Percentiles rank a stretch among this genome's conserved stretches.
These are phyloP conservation scores for Nylanderia fulva DNA, from an alignment of 1,140 invertebrate species.

Conservation along the genomic window DNA sequence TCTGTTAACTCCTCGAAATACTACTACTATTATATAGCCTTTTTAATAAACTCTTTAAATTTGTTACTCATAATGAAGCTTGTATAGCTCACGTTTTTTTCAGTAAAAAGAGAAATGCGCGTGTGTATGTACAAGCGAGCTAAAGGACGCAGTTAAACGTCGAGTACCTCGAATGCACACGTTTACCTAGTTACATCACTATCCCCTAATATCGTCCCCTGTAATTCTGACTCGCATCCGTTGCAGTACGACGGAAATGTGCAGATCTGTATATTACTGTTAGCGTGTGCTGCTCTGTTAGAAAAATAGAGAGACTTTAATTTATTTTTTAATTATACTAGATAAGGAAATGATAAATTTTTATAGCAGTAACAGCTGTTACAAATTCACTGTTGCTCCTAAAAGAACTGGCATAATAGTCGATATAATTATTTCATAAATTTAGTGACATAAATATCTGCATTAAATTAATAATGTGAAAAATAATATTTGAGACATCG, in stretches of 20 bases:
- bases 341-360: too few species aligned
- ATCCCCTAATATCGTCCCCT: constrained; percentile 33
- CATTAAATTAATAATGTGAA: too few species aligned
- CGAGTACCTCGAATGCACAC: constrained; percentile 25
- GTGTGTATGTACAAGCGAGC: not conserved
- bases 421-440: too few species aligned
- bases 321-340: too few species aligned
- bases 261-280: not conserved
- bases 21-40: not conserved
- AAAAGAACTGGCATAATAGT: too few species aligned
- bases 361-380: too few species aligned
- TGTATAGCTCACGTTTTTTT: constrained; percentile 9
- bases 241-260: not conserved
- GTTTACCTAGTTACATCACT: constrained; percentile 29
- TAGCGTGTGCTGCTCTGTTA: not conserved
- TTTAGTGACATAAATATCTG: too few species aligned
- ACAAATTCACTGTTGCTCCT: too few species aligned
- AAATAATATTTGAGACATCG: too few species aligned
- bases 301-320: not conserved
- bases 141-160: constrained; percentile 11
- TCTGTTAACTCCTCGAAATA: not conserved
- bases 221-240: constrained; percentile 19
- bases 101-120: not conserved
- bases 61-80: constrained; percentile 42
- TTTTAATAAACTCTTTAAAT: constrained; percentile 29